phyloP scores from a whole-genome alignment of 1,140 invertebrate species.

The Caenorhabditis elegans region WBcel235 BX284603.4:6490501-6491000 shows the following conservation, averaged over 20 bases:
- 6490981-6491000: slow-evolving; percentile 98
- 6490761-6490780: slow-evolving; percentile 77
- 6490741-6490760: too few relatives aligned
- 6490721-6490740: too few relatives aligned
- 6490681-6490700: slow-evolving; percentile 75
- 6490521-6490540: not conserved
- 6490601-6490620: slow-evolving; percentile 99
- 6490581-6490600: slow-evolving; percentile 96
- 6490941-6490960: slow-evolving; percentile 95
- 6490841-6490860: slow-evolving; percentile 99
- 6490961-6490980: slow-evolving; percentile 98
- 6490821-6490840: slow-evolving; percentile 98
- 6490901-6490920: slow-evolving; percentile 99
- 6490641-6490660: slow-evolving; percentile 61
- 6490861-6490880: slow-evolving; percentile 98
- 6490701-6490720: too few relatives aligned
- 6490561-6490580: slow-evolving; percentile 96
- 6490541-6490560: not conserved
- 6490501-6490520: slow-evolving; percentile 83
- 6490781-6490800: slow-evolving; percentile 91
- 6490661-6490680: slow-evolving; percentile 76
- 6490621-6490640: slow-evolving; percentile 59
- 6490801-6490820: slow-evolving; percentile 99
- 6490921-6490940: slow-evolving; percentile 94
- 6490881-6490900: slow-evolving; percentile 87